phyloP scores from a whole-genome alignment of 2,888 invertebrate genomes.

The Epistrophe eligans region DNA sequence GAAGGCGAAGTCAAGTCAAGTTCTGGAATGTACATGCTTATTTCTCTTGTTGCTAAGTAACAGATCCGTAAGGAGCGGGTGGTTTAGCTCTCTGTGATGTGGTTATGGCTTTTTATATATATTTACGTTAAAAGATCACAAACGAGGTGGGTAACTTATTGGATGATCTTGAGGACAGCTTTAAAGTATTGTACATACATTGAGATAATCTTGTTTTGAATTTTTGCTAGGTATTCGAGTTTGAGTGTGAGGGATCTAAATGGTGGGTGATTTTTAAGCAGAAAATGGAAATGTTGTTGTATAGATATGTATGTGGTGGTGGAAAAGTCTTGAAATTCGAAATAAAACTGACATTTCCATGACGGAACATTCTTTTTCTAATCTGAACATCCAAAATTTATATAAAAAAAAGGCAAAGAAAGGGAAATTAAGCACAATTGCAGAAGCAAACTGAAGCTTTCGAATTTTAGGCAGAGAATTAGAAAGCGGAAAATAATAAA shows the following conservation, averaged over 20 bases:
- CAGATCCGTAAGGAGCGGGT: constrained; percentile 54
- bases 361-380: background rate
- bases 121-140: constrained; percentile 35
- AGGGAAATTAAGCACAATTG: too few relatives aligned
- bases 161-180: constrained; percentile 73
- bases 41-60: background rate
- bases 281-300: constrained; percentile 1
- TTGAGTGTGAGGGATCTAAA: constrained; percentile 15
- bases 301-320: background rate
- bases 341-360: background rate
- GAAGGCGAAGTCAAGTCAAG: constrained; percentile 27
- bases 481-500: too few relatives aligned
- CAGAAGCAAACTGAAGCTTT: too few relatives aligned
- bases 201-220: constrained; percentile 58
- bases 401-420: too few relatives aligned
- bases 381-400: background rate
- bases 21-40: constrained; percentile 52
- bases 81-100: constrained; percentile 30
- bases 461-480: too few relatives aligned
- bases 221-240: background rate
- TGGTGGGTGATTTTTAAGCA: background rate
- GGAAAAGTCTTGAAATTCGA: background rate
- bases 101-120: constrained; percentile 28
- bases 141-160: constrained; percentile 67
- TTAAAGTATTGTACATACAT: constrained; percentile 37